These are phyloP conservation scores for Bradynema listronoti DNA, from an alignment of 1,140 invertebrate genomes.

Conservation along the genomic window DNA sequence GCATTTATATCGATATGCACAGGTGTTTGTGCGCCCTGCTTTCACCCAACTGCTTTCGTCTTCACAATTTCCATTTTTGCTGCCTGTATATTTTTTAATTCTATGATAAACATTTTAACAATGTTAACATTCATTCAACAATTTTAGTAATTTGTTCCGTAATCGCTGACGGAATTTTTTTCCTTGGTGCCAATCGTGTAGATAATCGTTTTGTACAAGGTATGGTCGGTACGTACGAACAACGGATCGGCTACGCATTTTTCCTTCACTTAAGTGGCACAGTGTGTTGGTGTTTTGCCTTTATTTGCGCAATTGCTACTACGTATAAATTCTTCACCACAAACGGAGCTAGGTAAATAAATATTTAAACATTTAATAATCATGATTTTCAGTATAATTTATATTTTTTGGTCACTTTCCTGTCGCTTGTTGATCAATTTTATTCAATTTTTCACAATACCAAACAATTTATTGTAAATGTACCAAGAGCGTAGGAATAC, in stretches of 20 bases:
- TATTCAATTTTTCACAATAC: background rate
- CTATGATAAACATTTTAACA: background rate
- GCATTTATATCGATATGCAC: slow-evolving; percentile 55
- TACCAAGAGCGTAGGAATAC: background rate
- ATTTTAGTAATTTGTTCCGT: slow-evolving; percentile 48
- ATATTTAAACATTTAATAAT: background rate
- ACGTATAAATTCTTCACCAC: slow-evolving; percentile 56
- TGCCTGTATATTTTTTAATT: slow-evolving; percentile 39
- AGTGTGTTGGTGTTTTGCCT: slow-evolving; percentile 46
- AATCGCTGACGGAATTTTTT: slow-evolving; percentile 57
- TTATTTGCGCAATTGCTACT: slow-evolving; percentile 45
- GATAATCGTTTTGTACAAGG: slow-evolving; percentile 56
- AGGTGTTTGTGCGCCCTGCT: slow-evolving; percentile 55
- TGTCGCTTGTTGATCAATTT: background rate
- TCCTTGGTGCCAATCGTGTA: slow-evolving; percentile 55
- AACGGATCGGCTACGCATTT: slow-evolving; percentile 55
- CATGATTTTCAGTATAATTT: too few species aligned
- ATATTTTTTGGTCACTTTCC: background rate
- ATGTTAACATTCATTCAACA: background rate
- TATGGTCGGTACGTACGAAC: slow-evolving; percentile 43
- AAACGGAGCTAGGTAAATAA: slow-evolving; percentile 19
- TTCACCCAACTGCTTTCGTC: slow-evolving; percentile 48
- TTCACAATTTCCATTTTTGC: slow-evolving; percentile 55
- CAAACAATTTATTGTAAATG: background rate
- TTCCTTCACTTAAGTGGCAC: slow-evolving; percentile 55